Conservation (phyloP, 2,113 vertebrate genomes). For the Ciconia stormi region DNA sequence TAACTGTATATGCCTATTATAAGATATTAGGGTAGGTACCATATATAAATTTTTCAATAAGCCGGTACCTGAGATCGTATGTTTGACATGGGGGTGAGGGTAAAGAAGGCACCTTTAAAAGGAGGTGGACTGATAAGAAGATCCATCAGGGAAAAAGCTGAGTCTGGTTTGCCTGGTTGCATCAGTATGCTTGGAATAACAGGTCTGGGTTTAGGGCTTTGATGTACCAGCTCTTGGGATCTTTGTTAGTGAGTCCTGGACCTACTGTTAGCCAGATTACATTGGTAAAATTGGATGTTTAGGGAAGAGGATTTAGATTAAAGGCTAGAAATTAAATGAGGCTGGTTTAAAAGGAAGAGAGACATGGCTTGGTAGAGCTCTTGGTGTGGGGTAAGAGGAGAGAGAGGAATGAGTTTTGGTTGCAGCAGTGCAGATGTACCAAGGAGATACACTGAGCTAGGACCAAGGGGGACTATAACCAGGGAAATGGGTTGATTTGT, state of each 20-base stretch:
- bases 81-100: neutral
- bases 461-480: neutral
- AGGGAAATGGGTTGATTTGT: neutral
- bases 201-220: neutral
- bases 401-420: neutral
- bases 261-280: neutral
- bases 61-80: neutral
- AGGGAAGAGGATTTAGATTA: neutral
- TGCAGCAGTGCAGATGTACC: neutral
- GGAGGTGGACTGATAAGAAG: neutral
- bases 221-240: neutral
- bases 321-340: neutral
- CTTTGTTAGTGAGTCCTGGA: neutral
- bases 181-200: neutral
- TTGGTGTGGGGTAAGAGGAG: neutral
- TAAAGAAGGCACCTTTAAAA: neutral
- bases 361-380: neutral
- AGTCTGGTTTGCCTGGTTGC: neutral
- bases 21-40: neutral
- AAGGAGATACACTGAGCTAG: neutral
- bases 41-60: neutral
- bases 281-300: neutral
- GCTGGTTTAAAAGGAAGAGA: neutral
- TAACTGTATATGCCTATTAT: neutral
- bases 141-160: neutral